These are phyloP conservation scores for Trilocha varians DNA, from an alignment of 2,888 invertebrate species.

Conservation along the genomic window DNA sequence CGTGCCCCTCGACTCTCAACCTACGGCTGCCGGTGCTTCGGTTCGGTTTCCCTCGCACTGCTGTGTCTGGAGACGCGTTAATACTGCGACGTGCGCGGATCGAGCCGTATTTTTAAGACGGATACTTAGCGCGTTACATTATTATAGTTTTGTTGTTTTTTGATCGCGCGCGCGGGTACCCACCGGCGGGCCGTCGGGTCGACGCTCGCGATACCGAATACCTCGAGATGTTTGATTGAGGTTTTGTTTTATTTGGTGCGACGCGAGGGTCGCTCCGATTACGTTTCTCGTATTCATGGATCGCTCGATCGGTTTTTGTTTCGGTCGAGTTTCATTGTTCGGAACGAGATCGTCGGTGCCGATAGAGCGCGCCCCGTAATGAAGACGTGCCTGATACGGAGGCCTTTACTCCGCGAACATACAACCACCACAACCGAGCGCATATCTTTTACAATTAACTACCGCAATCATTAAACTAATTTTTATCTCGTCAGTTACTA, in stretches of 20 bases:
- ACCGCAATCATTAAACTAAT: too few species aligned
- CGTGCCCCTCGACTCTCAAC: conserved; percentile 28
- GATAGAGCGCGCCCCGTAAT: conserved; percentile 59
- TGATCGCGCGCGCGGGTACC: conserved; percentile 25
- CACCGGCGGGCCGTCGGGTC: conserved; percentile 3
- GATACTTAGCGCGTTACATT: conserved; percentile 70
- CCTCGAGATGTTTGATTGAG: conserved; percentile 70
- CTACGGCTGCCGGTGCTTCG: conserved; percentile 17
- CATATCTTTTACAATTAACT: too few species aligned
- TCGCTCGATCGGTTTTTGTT: conserved; percentile 60
- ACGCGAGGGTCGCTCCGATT: conserved; percentile 56
- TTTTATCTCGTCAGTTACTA: too few species aligned
- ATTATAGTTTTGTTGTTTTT: conserved; percentile 65
- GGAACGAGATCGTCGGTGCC: conserved; percentile 62
- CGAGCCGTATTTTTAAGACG: conserved; percentile 65
- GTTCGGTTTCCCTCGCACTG: conserved; percentile 17
- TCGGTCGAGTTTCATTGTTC: conserved; percentile 65
- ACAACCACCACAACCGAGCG: too few species aligned
- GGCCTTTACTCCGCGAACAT: too few species aligned
- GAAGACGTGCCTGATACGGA: conserved; percentile 61
- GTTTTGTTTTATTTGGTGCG: conserved; percentile 65
- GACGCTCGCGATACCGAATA: conserved; percentile 57
- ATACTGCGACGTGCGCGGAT: conserved; percentile 43
- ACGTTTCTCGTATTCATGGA: conserved; percentile 67
- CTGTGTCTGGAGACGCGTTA: conserved; percentile 15